Percentiles rank a stretch among this genome's conserved stretches.
These are phyloP conservation scores for Ochropacha duplaris DNA, from an alignment of 2,888 invertebrate species.

Conservation along the genomic window DNA sequence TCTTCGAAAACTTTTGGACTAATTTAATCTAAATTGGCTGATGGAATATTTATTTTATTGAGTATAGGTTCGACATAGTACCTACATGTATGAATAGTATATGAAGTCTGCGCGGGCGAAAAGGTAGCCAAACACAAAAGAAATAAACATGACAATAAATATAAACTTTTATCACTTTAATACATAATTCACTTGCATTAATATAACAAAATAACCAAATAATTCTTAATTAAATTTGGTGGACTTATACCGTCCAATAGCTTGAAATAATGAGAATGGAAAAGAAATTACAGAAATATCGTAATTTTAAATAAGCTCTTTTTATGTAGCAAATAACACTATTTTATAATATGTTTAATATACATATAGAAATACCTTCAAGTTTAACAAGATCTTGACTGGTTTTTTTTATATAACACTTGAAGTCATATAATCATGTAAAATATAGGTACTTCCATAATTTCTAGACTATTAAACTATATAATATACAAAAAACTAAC, in stretches of 20 bases:
- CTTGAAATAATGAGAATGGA: neutral
- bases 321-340: neutral
- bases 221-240: constrained; percentile 16
- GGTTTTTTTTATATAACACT: no score
- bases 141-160: constrained; percentile 10
- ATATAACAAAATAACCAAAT: constrained; percentile 35
- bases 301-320: neutral
- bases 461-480: constrained; percentile 15
- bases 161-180: constrained; percentile 48
- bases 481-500: constrained; percentile 37
- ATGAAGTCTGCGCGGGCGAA: no score
- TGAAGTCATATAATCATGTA: neutral
- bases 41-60: no score
- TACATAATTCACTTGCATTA: constrained; percentile 40
- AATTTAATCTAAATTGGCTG: no score
- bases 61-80: no score
- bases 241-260: neutral
- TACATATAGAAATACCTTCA: neutral
- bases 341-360: neutral
- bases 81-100: no score
- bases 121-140: neutral
- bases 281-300: neutral
- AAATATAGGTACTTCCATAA: neutral
- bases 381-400: no score
- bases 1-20: no score